A percentile compares a stretch with the other conserved stretches of the same genome.
Evolutionary conservation across 2,888 invertebrate genomes (phyloP).

Genomic region (Cerastoderma edule): DNA sequence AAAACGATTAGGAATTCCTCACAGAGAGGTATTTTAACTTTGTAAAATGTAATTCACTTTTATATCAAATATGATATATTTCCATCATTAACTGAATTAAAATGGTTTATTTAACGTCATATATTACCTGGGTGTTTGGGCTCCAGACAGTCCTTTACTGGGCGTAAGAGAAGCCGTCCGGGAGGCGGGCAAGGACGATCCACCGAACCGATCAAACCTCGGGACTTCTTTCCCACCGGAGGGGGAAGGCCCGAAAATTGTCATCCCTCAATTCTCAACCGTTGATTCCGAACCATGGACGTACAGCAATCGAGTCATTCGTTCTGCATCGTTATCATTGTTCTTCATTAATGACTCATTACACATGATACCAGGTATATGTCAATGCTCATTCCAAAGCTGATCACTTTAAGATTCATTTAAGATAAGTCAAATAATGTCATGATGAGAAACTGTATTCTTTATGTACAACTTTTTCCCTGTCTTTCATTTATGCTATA

Average conservation of each 20-base stretch:
- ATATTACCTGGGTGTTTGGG: conserved; percentile 16
- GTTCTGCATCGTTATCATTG: neutral
- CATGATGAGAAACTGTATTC: too few species aligned
- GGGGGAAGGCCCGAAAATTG: conserved; percentile 14
- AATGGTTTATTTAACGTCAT: too few species aligned
- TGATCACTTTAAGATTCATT: too few species aligned
- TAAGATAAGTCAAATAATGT: too few species aligned
- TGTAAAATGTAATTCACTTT: neutral
- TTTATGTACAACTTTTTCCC: too few species aligned
- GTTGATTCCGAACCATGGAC: neutral
- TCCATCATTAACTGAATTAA: too few species aligned
- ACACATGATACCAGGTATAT: neutral
- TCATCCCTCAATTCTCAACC: neutral
- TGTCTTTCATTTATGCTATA: too few species aligned
- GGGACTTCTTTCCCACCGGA: conserved; percentile 7
- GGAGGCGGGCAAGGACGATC: neutral
- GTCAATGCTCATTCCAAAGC: neutral
- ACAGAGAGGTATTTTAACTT: neutral
- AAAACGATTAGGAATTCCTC: neutral
- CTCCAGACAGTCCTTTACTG: neutral
- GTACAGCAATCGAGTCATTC: neutral
- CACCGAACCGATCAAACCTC: conserved; percentile 8
- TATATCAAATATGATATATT: too few species aligned
- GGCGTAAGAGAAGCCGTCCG: neutral
- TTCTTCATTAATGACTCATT: neutral